A percentile compares a stretch with the other conserved stretches of the same genome.
Evolutionary conservation across 30 jellyfish, hydroid and myxozoan genomes (phyloP).

Genomic region (Aurelia aurita complex sp. Pacific): DNA sequence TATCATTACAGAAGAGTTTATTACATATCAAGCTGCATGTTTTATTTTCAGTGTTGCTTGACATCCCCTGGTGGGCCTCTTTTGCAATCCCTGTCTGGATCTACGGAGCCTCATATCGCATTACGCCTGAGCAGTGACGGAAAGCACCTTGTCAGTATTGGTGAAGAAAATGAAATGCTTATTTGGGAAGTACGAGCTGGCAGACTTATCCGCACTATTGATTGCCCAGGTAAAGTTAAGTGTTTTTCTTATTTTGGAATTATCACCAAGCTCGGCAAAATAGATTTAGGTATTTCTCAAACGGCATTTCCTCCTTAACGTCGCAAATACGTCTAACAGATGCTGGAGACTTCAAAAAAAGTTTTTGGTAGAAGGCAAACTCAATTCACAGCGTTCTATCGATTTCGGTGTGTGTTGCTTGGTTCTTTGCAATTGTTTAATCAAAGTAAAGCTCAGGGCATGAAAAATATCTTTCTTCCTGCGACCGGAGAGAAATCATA

Average conservation of each 20-base stretch:
- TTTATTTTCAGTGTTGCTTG: constrained; percentile 45
- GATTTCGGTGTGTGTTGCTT: too few species aligned
- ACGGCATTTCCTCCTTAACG: not conserved
- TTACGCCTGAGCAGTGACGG: constrained; percentile 61
- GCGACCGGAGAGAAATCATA: too few species aligned
- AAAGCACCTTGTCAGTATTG: constrained; percentile 48
- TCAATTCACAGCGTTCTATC: too few species aligned
- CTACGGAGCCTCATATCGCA: constrained; percentile 27
- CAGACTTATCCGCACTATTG: constrained; percentile 39
- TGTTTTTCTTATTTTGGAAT: not conserved
- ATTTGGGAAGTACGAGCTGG: constrained; percentile 75
- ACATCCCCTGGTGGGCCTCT: constrained; percentile 82
- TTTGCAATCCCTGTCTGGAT: constrained; percentile 75
- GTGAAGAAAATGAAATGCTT: constrained; percentile 46
- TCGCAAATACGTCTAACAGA: too few species aligned
- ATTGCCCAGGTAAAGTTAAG: constrained; percentile 47
- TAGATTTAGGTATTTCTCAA: not conserved
- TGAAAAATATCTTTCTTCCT: too few species aligned
- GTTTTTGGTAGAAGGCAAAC: too few species aligned
- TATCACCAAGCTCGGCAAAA: not conserved
- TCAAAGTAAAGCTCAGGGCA: too few species aligned
- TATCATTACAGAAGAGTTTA: too few species aligned
- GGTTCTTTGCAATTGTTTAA: too few species aligned
- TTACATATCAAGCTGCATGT: too few species aligned
- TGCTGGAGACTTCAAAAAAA: too few species aligned